These are phyloP conservation scores for Drosophila repletoides DNA, from an alignment of 1,140 invertebrate species.

Conservation along the genomic window DNA sequence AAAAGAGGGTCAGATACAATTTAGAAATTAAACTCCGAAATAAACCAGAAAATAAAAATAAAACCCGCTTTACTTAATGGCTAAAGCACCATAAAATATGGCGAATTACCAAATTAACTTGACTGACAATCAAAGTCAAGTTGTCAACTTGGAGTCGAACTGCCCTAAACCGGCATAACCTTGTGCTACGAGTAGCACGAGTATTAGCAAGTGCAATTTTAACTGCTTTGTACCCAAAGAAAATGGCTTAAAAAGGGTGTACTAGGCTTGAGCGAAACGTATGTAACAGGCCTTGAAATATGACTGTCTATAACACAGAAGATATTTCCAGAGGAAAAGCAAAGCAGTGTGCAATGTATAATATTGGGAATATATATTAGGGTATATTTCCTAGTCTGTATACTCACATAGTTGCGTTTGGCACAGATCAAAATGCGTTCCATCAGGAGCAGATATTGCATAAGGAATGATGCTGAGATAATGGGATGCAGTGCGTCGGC, in stretches of 20 bases:
- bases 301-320: too few relatives aligned
- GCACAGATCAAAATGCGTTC: constrained; percentile 86
- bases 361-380: too few relatives aligned
- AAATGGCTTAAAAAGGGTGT: too few relatives aligned
- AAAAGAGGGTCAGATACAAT: not conserved
- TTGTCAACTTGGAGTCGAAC: constrained; percentile 17
- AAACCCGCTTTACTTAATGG: constrained; percentile 18
- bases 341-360: too few relatives aligned
- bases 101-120: constrained; percentile 50
- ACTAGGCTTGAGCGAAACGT: too few relatives aligned
- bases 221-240: too few relatives aligned
- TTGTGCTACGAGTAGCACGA: constrained; percentile 17
- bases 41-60: not conserved
- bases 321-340: too few relatives aligned
- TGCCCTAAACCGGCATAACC: constrained; percentile 35
- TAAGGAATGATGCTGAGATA: constrained; percentile 80
- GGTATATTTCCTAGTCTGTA: constrained; percentile 8
- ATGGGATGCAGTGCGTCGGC: constrained; percentile 11
- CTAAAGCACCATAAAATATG: constrained; percentile 10
- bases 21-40: not conserved
- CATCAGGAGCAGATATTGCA: constrained; percentile 85
- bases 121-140: constrained; percentile 44
- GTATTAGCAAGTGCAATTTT: too few relatives aligned
- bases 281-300: too few relatives aligned
- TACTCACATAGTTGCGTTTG: constrained; percentile 86